Conservation (phyloP, 2,113 vertebrate species). For the Toxostoma redivivum region DNA sequence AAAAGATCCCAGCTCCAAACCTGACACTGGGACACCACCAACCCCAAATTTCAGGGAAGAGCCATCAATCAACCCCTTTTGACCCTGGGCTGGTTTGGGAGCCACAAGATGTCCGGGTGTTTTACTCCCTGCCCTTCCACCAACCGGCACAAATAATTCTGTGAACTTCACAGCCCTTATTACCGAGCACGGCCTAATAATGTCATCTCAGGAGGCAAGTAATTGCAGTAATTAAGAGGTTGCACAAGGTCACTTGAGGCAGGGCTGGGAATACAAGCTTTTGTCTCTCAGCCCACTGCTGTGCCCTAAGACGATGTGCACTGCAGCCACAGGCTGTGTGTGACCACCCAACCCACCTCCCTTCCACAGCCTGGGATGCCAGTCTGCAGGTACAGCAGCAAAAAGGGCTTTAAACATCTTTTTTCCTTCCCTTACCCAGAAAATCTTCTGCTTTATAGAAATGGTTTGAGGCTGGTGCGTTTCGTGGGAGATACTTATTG, state of each 20-base stretch:
- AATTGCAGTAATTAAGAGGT: conserved; percentile 70
- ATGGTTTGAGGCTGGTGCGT: not conserved
- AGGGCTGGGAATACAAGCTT: conserved; percentile 59
- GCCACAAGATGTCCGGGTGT: not conserved
- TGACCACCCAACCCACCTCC: not conserved
- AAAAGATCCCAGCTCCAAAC: not conserved
- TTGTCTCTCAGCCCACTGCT: conserved; percentile 20
- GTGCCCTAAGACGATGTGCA: not conserved
- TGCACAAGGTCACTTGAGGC: conserved; percentile 62
- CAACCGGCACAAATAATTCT: conserved; percentile 31
- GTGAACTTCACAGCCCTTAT: conserved; percentile 64
- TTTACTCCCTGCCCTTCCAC: conserved; percentile 9
- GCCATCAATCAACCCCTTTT: not conserved
- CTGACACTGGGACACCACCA: not conserved
- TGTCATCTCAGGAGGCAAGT: conserved; percentile 67
- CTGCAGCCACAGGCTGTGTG: not conserved
- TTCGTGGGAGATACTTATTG: not conserved
- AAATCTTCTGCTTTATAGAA: not conserved
- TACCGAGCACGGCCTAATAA: conserved; percentile 47
- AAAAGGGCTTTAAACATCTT: not conserved
- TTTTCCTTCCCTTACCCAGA: not conserved
- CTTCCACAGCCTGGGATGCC: not conserved
- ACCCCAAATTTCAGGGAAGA: not conserved
- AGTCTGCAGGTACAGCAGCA: not conserved
- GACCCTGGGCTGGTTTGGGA: not conserved